Base-by-base conservation (phyloP, 2,797 vertebrate species). In the Syncerus caffer region DNA sequence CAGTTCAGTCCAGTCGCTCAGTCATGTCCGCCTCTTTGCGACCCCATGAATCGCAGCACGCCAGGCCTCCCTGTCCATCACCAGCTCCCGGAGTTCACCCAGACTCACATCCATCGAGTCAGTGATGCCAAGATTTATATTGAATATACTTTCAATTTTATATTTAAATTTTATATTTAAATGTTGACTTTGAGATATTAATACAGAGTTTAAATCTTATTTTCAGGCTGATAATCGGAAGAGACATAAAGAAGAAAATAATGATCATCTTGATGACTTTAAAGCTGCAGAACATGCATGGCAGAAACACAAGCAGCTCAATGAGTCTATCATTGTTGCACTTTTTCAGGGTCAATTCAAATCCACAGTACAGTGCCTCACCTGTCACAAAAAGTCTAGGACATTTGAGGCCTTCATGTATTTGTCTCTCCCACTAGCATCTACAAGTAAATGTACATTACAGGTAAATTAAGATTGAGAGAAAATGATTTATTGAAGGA, bases 361-460 rank as follows among this genome's bases (percentile, higher is more conserved):
- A 96, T 99, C 99, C 93, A 99, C 99, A 0, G 99, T 99, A 90
- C 99, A 99, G 98, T 99, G 99, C 98, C 99, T 99, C 95, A 99
- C 99, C 0, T 99, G 99, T 98, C 99, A 99, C 97, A 99, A 99
- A 98, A 99, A 99, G 98, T 99, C 99, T 4, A 98, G 99, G 93
- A 99, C 99, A 17, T 99, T 99, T 88, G 99, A 99, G 98, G 99
- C 99, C 84, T 99, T 99, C 96, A 99, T 99, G 99, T 99, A 99
- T 97, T 98, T 99, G 97, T 99, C 99, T 0, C 98, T 99, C 67
- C 99, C 99, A 0, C 99, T 99, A 53, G 99, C 99, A 17, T 99
- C 99, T 93, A 99, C 99, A 95, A 99, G 99, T 99, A 99, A 99
- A 98, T 99, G 99, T 95, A 99, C 99, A 5, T 99, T 99, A 95